These are phyloP conservation scores for Yponomeuta plumbellus DNA, from an alignment of 2,888 invertebrate genomes.

Conservation along the genomic window DNA sequence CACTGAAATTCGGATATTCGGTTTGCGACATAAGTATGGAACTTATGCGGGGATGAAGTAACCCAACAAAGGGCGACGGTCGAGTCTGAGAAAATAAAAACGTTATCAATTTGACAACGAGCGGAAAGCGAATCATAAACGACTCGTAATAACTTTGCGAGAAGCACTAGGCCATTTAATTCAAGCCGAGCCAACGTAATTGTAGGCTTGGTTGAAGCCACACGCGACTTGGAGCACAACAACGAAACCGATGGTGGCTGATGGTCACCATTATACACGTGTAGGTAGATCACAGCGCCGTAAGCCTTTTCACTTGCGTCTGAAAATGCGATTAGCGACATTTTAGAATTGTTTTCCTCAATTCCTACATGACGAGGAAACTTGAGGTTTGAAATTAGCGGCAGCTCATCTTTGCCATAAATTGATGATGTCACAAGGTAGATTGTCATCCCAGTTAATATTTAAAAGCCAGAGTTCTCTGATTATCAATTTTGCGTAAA, in stretches of 20 bases:
- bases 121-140: constrained; percentile 1
- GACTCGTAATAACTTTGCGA: neutral
- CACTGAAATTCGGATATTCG: too few relatives aligned
- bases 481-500: constrained; percentile 21
- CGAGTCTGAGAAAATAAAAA: neutral
- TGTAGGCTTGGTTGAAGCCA: neutral
- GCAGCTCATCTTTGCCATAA: too few relatives aligned
- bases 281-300: too few relatives aligned
- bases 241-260: neutral
- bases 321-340: neutral
- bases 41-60: neutral
- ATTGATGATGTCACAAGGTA: neutral
- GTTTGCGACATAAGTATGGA: too few relatives aligned
- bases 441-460: neutral
- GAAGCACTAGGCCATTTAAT: too few relatives aligned
- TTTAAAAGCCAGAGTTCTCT: constrained; percentile 18
- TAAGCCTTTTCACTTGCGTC: too few relatives aligned
- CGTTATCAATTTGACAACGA: neutral
- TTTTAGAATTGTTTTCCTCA: neutral
- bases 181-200: too few relatives aligned
- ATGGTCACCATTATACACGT: neutral
- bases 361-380: neutral
- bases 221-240: neutral
- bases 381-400: too few relatives aligned
- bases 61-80: neutral